phyloP scores from a whole-genome alignment of 2,888 invertebrate species.

The Operophtera brumata region DNA sequence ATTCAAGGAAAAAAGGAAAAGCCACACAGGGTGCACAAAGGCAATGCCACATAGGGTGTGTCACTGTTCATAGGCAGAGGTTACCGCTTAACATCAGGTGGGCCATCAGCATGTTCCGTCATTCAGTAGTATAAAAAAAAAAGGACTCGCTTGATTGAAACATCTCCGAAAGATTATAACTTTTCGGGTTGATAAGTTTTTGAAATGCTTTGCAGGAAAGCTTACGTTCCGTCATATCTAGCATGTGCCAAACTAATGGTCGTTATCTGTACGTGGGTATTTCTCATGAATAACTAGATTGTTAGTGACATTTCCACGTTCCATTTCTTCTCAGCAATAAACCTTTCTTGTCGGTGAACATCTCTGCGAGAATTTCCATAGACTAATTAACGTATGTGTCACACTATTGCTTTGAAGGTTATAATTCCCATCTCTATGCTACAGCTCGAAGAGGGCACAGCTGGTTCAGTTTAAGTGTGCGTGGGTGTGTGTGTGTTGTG shows the following conservation, averaged over 20 bases:
- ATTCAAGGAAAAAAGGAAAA: too few species aligned
- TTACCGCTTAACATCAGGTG: too few species aligned
- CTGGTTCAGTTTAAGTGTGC: slow-evolving; percentile 1
- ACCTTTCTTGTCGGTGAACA: slow-evolving; percentile 18
- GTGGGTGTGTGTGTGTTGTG: too few species aligned
- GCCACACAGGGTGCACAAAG: too few species aligned
- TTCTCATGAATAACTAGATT: slow-evolving; percentile 3
- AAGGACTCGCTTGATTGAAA: too few species aligned
- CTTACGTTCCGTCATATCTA: not conserved
- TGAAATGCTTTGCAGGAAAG: not conserved
- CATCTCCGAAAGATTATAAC: too few species aligned
- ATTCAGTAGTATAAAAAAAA: too few species aligned
- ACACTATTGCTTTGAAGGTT: slow-evolving; percentile 9
- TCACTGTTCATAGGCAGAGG: too few species aligned
- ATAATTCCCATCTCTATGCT: slow-evolving; percentile 28
- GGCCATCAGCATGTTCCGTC: too few species aligned
- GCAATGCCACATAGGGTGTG: too few species aligned
- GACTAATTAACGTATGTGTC: not conserved
- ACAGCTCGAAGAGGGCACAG: slow-evolving; percentile 2
- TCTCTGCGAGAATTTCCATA: slow-evolving; percentile 15
- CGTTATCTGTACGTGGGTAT: not conserved
- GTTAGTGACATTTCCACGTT: slow-evolving; percentile 20
- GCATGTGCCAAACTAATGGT: too few species aligned
- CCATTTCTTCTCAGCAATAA: slow-evolving; percentile 22
- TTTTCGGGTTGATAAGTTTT: not conserved